Evolutionary conservation across 2,113 vertebrate genomes (phyloP).

Genomic region (Pardalotus punctatus): DNA sequence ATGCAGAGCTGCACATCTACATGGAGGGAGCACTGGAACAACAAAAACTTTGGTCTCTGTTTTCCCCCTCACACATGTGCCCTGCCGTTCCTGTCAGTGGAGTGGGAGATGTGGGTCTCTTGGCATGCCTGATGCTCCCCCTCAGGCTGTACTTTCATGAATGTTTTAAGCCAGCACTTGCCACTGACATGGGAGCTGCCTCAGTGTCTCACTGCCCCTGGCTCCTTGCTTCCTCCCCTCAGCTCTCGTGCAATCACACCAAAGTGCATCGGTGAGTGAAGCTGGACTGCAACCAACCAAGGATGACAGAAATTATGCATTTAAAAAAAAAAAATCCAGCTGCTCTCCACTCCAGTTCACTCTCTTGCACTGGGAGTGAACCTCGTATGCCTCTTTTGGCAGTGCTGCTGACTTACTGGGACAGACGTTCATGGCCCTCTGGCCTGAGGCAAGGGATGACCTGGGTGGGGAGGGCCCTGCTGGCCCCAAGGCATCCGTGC

Average conservation of each 20-base stretch:
- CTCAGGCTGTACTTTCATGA: background rate
- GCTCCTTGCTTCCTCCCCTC: background rate
- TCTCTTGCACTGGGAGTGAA: background rate
- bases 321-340: too few relatives aligned
- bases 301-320: background rate
- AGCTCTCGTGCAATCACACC: background rate
- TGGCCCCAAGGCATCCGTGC: background rate
- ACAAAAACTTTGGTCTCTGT: background rate
- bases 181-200: background rate
- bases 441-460: background rate
- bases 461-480: background rate
- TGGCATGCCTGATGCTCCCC: background rate
- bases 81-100: background rate
- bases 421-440: background rate
- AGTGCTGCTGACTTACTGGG: fast-evolving
- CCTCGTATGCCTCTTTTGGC: background rate
- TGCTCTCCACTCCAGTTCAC: background rate
- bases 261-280: fast-evolving
- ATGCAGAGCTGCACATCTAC: background rate
- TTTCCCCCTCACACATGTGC: background rate
- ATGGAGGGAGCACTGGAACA: background rate
- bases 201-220: background rate
- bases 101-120: background rate
- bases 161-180: background rate
- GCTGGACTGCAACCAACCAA: background rate